Evolutionary conservation across 2,888 invertebrate genomes (phyloP), one percentile per base, ranked within the genome.

Genomic region (Athetis lepigone): DNA sequence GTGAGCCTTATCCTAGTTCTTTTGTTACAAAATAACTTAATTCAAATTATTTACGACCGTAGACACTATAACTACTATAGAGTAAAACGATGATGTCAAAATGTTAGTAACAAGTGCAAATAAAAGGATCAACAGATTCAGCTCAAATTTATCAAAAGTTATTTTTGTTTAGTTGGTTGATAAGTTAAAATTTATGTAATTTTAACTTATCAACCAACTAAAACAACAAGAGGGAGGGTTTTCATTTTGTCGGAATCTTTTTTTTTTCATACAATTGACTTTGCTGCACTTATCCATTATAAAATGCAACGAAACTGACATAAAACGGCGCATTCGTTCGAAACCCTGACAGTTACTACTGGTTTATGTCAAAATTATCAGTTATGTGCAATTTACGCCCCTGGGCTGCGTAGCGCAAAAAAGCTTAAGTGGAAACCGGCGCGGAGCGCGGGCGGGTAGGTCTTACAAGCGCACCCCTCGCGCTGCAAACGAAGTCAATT

Each of bases 341-440:
- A 87, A 88, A 86, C 80, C 70, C 68, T 88, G 92, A 92, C 92
- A 92, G 89, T 89, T 87, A 90, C 91, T 88, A 85, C 93, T 94
- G 94, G 89, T 93, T 93, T 87, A 93, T 88, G 94, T 94, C 93
- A 92, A 91, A 93, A 92, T 94, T 93, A 94, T 93, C 94, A 88
- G 89, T 90, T 86, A 85, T 69, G 82, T 77, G 84, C 90, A 94
- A 93, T 93, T 94, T 92, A 92, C 88, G 92, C 86, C 88, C 63
- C 86, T 83, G 80, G 75, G 75, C 86, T 83, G 80, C 75, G 75
- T 65, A 79, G 76, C 85, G 89, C 91, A 93, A 93, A 93, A 92
- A 92, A 88, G 69, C 83, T 90, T 85, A 92, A 94, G 93, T 92
- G 90, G 88, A 66, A 71, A 47, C 57, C 68, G 71, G 47, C 54